These are phyloP conservation scores for Scomberomorus guttatus DNA, from an alignment of 2,797 vertebrate genomes.

Conservation along the genomic window DNA sequence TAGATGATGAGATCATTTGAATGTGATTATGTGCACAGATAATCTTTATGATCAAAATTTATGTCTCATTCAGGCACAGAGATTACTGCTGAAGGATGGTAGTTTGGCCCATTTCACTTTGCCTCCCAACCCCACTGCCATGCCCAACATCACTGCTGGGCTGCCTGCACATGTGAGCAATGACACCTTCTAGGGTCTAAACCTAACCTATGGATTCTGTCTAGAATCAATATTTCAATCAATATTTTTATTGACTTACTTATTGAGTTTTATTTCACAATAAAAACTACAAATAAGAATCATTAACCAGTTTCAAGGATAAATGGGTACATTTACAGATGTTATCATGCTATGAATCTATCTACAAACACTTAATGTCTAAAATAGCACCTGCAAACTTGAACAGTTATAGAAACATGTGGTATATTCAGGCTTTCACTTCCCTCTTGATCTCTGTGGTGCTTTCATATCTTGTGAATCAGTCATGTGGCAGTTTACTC, in stretches of 20 bases:
- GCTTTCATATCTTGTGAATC: slow-evolving; percentile 54
- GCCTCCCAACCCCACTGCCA: slow-evolving; percentile 75
- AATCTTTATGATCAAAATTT: neutral
- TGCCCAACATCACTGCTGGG: slow-evolving; percentile 89
- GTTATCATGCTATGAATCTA: neutral
- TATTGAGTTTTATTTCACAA: neutral
- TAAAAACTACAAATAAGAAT: neutral
- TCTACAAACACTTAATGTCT: slow-evolving; percentile 3
- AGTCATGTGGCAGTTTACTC: slow-evolving; percentile 37
- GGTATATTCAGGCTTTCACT: slow-evolving; percentile 65
- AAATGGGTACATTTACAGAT: neutral
- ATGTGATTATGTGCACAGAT: neutral
- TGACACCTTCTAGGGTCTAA: too few relatives aligned
- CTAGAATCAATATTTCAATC: neutral
- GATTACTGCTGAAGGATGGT: slow-evolving; percentile 79
- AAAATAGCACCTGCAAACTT: slow-evolving; percentile 22
- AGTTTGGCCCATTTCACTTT: slow-evolving; percentile 84
- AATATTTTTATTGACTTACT: neutral
- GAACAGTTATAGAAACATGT: slow-evolving; percentile 44
- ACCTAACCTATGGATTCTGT: neutral
- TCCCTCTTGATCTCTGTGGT: slow-evolving; percentile 51
- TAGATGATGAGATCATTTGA: neutral
- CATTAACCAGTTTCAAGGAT: neutral
- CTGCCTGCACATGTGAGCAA: slow-evolving; percentile 84
- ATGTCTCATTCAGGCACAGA: slow-evolving; percentile 55